A percentile compares a stretch with the other conserved stretches of the same genome.
Conservation (phyloP, 2,888 invertebrate species). For the Drosophila neutralis region DNA sequence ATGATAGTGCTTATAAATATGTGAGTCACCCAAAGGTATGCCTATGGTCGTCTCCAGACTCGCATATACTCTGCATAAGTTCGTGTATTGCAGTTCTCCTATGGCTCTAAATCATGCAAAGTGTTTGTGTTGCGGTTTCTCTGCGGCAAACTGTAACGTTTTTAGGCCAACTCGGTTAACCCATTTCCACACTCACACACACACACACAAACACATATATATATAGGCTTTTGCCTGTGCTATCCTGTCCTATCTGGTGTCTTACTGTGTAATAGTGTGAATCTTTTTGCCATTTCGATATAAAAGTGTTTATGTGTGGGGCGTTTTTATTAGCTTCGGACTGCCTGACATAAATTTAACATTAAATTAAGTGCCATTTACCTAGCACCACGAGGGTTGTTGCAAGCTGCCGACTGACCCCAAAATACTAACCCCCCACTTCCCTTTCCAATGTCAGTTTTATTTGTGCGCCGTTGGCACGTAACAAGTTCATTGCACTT, state of each 20-base stretch:
- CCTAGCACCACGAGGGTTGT: constrained; percentile 45
- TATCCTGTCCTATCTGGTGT: constrained; percentile 3
- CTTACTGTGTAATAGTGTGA: constrained; percentile 51
- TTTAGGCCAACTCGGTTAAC: constrained; percentile 73
- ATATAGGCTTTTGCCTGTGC: neutral
- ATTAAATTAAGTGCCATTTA: constrained; percentile 76
- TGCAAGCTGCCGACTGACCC: constrained; percentile 37
- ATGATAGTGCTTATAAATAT: constrained; percentile 39
- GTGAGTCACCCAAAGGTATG: constrained; percentile 44
- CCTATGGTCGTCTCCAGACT: constrained; percentile 5
- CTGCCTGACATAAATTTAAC: constrained; percentile 74
- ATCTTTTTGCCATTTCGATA: constrained; percentile 41
- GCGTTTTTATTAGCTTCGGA: constrained; percentile 69
- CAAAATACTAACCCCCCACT: constrained; percentile 17
- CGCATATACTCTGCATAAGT: constrained; percentile 5
- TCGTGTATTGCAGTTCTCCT: constrained; percentile 49
- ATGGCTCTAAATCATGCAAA: constrained; percentile 73
- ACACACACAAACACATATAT: neutral
- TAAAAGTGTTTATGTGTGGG: constrained; percentile 46
- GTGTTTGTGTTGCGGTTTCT: constrained; percentile 55
- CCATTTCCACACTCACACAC: constrained; percentile 47
- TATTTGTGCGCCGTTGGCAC: constrained; percentile 14
- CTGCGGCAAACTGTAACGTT: constrained; percentile 70
- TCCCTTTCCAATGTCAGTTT: neutral
- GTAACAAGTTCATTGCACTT: constrained; percentile 68